Conservation (phyloP, 2,113 vertebrate species). For the Carlito syrichta region DNA sequence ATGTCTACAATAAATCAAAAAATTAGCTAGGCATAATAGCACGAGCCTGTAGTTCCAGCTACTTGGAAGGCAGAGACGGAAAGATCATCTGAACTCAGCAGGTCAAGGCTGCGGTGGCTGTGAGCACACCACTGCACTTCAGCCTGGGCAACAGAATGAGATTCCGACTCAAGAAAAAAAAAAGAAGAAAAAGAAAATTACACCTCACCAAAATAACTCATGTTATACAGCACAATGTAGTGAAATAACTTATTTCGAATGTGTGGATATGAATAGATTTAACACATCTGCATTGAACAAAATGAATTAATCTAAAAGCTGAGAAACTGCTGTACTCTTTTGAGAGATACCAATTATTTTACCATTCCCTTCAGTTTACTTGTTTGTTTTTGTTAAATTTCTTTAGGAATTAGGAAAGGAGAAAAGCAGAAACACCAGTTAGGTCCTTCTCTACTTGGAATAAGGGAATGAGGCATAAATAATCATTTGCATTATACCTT, state of each 20-base stretch:
- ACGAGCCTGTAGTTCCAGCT: too few relatives aligned
- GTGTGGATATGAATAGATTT: conserved; percentile 65
- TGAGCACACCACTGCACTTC: too few relatives aligned
- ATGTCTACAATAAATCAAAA: too few relatives aligned
- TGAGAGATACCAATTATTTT: conserved; percentile 63
- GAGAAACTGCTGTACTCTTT: conserved; percentile 53
- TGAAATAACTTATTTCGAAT: conserved; percentile 66
- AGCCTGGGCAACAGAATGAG: too few relatives aligned
- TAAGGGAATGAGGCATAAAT: conserved; percentile 64
- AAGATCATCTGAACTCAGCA: too few relatives aligned
- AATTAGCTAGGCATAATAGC: too few relatives aligned
- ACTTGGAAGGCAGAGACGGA: too few relatives aligned
- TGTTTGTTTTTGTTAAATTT: conserved; percentile 78
- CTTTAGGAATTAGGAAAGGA: conserved; percentile 74
- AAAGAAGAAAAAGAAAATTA: too few relatives aligned
- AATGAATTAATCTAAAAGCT: conserved; percentile 66
- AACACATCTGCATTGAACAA: conserved; percentile 70
- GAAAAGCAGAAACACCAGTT: conserved; percentile 37
- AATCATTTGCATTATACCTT: conserved; percentile 67
- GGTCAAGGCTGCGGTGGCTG: too few relatives aligned
- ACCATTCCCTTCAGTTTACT: conserved; percentile 66
- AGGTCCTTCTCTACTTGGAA: conserved; percentile 68
- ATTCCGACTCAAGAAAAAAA: too few relatives aligned
- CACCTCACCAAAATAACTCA: conserved; percentile 75
- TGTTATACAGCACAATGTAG: conserved; percentile 64